Evolutionary conservation across 2,113 vertebrate species (phyloP).

Genomic region (Indicator maculatus): DNA sequence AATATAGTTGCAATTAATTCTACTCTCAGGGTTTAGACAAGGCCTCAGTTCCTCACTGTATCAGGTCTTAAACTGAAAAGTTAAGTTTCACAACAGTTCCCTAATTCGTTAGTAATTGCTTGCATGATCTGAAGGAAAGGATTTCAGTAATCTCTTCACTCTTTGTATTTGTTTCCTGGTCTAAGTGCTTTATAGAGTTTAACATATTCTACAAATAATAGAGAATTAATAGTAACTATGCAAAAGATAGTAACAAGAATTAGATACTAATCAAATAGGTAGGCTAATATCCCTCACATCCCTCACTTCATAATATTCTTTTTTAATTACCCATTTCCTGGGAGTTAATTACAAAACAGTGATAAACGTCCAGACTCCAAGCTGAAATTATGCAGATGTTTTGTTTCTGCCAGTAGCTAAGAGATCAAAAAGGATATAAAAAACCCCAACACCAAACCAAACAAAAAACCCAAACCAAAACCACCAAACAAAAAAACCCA

Average conservation of each 20-base stretch:
- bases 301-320: not conserved
- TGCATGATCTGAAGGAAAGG: not conserved
- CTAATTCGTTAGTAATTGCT: not conserved
- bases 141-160: not conserved
- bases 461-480: not conserved
- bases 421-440: slow-evolving; percentile 38
- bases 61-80: not conserved
- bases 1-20: not conserved
- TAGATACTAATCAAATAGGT: not conserved
- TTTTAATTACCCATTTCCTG: not conserved
- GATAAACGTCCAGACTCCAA: not conserved
- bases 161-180: not conserved
- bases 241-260: not conserved
- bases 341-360: not conserved
- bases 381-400: not conserved
- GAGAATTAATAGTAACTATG: not conserved
- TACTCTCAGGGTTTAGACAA: not conserved
- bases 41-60: not conserved
- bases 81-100: not conserved
- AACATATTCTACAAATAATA: not conserved
- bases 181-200: not conserved
- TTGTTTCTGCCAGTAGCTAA: not conserved
- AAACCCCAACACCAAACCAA: not conserved
- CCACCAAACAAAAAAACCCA: no score
- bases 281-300: not conserved